phyloP scores from a whole-genome alignment of 2,113 vertebrate species.

The Indri indri region DNA sequence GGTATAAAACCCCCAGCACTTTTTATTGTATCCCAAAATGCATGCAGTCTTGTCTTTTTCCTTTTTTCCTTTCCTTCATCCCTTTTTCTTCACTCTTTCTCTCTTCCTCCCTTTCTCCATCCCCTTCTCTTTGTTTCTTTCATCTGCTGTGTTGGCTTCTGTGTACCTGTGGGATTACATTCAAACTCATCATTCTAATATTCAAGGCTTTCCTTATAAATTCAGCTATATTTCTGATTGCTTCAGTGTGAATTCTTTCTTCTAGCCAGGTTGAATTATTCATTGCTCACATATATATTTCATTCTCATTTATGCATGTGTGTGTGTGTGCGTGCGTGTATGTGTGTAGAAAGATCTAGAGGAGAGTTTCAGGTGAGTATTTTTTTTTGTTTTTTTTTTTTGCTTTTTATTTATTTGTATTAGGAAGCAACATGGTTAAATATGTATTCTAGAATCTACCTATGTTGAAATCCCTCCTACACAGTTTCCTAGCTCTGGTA shows the following conservation, averaged over 20 bases:
- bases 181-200: slow-evolving; percentile 30
- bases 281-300: background rate
- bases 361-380: background rate
- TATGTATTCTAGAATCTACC: background rate
- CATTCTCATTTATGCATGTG: background rate
- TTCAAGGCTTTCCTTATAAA: background rate
- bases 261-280: background rate
- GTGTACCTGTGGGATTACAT: background rate
- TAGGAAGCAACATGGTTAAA: background rate
- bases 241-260: background rate
- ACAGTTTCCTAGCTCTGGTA: background rate
- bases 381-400: background rate
- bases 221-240: background rate
- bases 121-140: background rate
- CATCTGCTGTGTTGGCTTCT: background rate
- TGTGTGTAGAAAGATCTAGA: background rate
- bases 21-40: background rate
- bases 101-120: background rate
- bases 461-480: background rate
- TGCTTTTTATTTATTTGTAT: background rate
- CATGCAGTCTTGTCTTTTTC: background rate
- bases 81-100: background rate
- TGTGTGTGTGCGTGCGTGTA: background rate
- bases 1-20: background rate
- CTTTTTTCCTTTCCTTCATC: background rate